These are phyloP conservation scores for Apamea sordens DNA, from an alignment of 2,888 invertebrate species.

Conservation along the genomic window DNA sequence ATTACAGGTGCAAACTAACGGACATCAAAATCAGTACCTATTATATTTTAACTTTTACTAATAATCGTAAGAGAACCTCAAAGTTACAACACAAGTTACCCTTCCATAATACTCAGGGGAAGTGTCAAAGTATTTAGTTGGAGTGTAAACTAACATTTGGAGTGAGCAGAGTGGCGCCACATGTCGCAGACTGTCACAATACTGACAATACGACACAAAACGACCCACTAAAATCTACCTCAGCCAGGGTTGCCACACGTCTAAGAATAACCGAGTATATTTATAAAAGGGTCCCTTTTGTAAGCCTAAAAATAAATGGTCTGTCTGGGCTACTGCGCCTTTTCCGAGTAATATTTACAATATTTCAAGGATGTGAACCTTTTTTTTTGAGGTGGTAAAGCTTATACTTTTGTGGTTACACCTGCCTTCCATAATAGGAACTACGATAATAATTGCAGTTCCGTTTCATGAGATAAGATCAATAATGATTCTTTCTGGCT, in stretches of 20 bases:
- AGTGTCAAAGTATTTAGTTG: slow-evolving; percentile 1
- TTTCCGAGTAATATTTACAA: slow-evolving; percentile 2
- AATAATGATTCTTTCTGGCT: not conserved
- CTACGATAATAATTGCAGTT: too few relatives aligned
- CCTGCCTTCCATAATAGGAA: too few relatives aligned
- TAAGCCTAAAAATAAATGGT: slow-evolving; percentile 15
- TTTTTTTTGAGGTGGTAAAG: not conserved
- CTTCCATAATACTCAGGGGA: not conserved
- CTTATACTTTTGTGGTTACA: not conserved
- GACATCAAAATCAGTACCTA: not conserved
- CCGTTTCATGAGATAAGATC: not conserved
- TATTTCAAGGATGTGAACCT: slow-evolving; percentile 9
- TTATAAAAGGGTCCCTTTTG: slow-evolving; percentile 3
- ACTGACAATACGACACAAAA: not conserved
- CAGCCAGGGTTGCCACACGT: slow-evolving; percentile 5
- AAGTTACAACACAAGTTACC: not conserved
- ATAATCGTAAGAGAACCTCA: not conserved
- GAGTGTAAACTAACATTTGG: slow-evolving; percentile 2
- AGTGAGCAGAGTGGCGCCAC: not conserved
- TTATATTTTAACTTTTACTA: not conserved
- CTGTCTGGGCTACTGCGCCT: not conserved
- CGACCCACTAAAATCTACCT: slow-evolving; percentile 10
- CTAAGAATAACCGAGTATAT: slow-evolving; percentile 23
- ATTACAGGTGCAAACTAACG: not conserved
- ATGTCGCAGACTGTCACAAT: slow-evolving; percentile 11